Conservation (phyloP, 1,140 invertebrate genomes). For the Calliopsis andreniformis region DNA sequence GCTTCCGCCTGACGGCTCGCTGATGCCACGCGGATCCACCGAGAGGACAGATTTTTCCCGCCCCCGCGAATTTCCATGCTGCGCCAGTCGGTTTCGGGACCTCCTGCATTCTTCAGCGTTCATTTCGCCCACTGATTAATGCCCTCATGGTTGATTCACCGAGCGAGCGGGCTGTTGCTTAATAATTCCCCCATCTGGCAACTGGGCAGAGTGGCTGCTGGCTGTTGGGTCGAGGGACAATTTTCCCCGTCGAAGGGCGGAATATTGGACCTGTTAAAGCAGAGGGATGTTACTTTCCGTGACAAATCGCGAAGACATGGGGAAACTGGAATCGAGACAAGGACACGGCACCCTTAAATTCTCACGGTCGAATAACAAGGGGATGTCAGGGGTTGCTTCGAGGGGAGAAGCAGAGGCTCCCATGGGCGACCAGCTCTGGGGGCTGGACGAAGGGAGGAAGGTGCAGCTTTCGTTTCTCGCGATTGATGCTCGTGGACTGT, state of each 20-base stretch:
- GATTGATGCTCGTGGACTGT: slow-evolving; percentile 7
- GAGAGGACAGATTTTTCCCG: background rate
- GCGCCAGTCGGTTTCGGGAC: background rate
- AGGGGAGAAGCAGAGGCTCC: background rate
- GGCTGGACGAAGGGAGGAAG: background rate
- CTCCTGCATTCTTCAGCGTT: background rate
- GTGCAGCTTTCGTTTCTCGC: background rate
- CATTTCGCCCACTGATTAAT: background rate
- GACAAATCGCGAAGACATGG: background rate
- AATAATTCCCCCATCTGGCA: too few relatives aligned
- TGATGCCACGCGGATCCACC: background rate
- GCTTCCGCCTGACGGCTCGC: background rate
- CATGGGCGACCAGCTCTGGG: background rate
- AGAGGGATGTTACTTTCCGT: background rate
- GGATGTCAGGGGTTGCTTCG: background rate
- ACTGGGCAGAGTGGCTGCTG: too few relatives aligned
- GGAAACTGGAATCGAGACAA: background rate
- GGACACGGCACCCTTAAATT: slow-evolving; percentile 40
- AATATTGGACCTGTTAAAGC: background rate
- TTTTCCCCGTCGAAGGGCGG: background rate
- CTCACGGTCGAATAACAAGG: slow-evolving; percentile 15
- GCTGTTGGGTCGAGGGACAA: too few relatives aligned
- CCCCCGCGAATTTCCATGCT: background rate
- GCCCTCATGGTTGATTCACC: too few relatives aligned
- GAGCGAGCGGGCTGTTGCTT: too few relatives aligned